Conservation (phyloP, 1,140 invertebrate genomes). For the Anadara kagoshimensis region DNA sequence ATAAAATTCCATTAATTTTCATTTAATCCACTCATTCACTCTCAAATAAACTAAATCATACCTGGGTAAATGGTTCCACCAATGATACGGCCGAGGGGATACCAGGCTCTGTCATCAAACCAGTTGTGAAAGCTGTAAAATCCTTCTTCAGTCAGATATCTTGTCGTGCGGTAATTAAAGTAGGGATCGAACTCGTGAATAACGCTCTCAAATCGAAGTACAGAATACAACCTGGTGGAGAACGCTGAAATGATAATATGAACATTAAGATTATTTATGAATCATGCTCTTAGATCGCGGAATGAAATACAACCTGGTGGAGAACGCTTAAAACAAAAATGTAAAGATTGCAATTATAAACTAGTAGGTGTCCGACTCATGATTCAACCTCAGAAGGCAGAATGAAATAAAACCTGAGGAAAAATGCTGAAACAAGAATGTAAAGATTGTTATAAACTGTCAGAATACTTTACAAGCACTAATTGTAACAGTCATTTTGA, state of each 20-base stretch:
- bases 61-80: conserved; percentile 95
- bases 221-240: conserved; percentile 94
- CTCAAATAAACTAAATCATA: too few species aligned
- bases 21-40: too few species aligned
- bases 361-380: too few species aligned
- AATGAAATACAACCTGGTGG: background rate
- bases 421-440: too few species aligned
- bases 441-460: too few species aligned
- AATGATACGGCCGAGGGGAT: conserved; percentile 97
- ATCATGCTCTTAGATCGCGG: background rate
- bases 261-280: background rate
- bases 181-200: conserved; percentile 99
- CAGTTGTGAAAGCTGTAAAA: conserved; percentile 99
- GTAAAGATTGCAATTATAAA: background rate
- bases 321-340: background rate
- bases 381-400: too few species aligned
- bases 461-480: too few species aligned
- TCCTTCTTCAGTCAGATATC: conserved; percentile 94
- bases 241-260: conserved; percentile 84
- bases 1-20: too few species aligned
- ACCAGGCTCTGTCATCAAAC: conserved; percentile 99
- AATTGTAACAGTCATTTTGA: too few species aligned
- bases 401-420: too few species aligned
- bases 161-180: conserved; percentile 98
- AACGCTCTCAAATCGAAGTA: conserved; percentile 97